Percentiles rank a stretch among this genome's conserved stretches.
Evolutionary conservation across 1,140 invertebrate genomes (phyloP).

Genomic region (Danaus plexippus): DNA sequence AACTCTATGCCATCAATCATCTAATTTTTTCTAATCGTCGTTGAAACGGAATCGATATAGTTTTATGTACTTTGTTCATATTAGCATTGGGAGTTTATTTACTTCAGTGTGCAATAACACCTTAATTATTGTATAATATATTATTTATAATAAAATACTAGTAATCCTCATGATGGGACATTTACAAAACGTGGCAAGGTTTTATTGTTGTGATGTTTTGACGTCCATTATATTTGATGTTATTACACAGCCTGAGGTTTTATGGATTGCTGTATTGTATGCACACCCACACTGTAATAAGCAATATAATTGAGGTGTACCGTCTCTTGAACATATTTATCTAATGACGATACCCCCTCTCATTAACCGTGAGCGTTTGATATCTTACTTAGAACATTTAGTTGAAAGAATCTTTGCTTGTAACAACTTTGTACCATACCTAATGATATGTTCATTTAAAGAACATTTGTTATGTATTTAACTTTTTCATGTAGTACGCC

Average conservation of each 20-base stretch:
- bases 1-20: neutral
- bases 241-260: too few relatives aligned
- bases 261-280: too few relatives aligned
- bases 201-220: conserved; percentile 4
- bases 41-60: neutral
- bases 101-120: too few relatives aligned
- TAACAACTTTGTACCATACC: too few relatives aligned
- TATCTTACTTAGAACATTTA: too few relatives aligned
- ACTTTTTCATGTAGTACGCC: too few relatives aligned
- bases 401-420: too few relatives aligned
- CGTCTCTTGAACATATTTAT: conserved; percentile 21
- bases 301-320: conserved; percentile 21
- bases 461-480: too few relatives aligned
- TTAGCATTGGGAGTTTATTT: neutral
- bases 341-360: conserved; percentile 10
- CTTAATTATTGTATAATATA: too few relatives aligned
- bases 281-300: conserved; percentile 16
- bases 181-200: too few relatives aligned
- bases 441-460: too few relatives aligned
- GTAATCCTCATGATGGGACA: neutral
- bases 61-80: neutral
- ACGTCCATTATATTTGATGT: conserved; percentile 15
- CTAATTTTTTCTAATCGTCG: neutral
- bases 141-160: neutral
- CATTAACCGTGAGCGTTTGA: conserved; percentile 7